Conservation (phyloP, 37 sponge, comb jelly and placozoan genomes). For the Eunapius fragilis region DNA sequence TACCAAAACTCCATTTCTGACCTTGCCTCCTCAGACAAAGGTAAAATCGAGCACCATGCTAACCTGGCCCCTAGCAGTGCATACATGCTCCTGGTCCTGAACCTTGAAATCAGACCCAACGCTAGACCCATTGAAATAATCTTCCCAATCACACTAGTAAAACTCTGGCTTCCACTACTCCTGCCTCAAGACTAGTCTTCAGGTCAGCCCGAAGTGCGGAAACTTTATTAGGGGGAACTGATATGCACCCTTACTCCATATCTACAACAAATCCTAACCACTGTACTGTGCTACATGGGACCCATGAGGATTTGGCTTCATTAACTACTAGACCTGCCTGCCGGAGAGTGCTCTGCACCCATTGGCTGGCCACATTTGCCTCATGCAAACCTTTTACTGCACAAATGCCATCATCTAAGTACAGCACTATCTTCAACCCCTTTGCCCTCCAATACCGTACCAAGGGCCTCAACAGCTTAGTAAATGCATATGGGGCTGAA, state of each 20-base stretch:
- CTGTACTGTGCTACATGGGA: not conserved
- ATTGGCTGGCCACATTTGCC: not conserved
- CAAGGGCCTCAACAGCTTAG: conserved; percentile 39
- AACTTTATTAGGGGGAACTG: conserved; percentile 14
- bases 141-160: conserved; percentile 32
- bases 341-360: not conserved
- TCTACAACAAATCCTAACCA: conserved; percentile 14
- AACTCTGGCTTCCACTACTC: not conserved
- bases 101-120: not conserved
- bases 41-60: conserved; percentile 9
- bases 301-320: conserved; percentile 16
- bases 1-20: conserved; percentile 31
- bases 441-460: conserved; percentile 24
- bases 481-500: conserved; percentile 39
- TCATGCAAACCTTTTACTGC: not conserved
- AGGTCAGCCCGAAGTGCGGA: not conserved
- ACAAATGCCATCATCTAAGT: conserved; percentile 51
- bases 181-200: not conserved
- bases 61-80: not conserved
- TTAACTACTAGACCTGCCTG: conserved; percentile 17
- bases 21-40: not conserved
- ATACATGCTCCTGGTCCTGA: conserved; percentile 27
- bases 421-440: conserved; percentile 29
- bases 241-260: not conserved
- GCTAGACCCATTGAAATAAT: conserved; percentile 30